Evolutionary conservation across 2,888 invertebrate species (phyloP), one percentile per base, ranked within the genome.

Genomic region (Pyrochroa serraticornis): DNA sequence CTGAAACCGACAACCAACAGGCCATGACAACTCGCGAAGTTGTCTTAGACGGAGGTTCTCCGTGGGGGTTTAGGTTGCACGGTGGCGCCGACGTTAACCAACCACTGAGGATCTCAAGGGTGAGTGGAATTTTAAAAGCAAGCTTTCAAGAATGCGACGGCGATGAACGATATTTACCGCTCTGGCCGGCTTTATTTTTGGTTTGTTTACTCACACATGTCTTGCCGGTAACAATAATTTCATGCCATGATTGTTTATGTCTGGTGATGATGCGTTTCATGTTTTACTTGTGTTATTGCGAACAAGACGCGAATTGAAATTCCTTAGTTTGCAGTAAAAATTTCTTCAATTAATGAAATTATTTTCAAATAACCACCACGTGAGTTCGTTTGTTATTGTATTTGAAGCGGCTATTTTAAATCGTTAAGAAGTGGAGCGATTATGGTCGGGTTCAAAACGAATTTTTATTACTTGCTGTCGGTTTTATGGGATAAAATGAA

Each of bases 61-160:
- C 93, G 68, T 93, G 93, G 93, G 93, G 93, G 73, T 93, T 93
- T 82, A 88, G 93, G 66, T 89, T 93, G 87, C 89, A 91, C 79
- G 93, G 93, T 65, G 93, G 93, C 64, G 85, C 83, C 71, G 92
- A 93, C 80, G 85, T 86, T 70, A 87, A 88, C 75, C 89, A 89
- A 78, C 90, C 90, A 58, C 83, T 93, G 60, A 85, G 87, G 77
- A 90, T 93, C 79, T 89, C 90, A 49, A 86, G 90, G 85, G 91
- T 91, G 81, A 83, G 88, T 84, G 7, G n/a, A 7, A 32, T 33
- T 35, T 35, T 35, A 6, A 10, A 3, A 2, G n/a, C 10, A 6
- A 9, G 35, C 35, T n/a, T 35, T 35, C 35, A 8, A 14, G 22
- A 13, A 3, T 39, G 39, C 39, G 3, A 2, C 32, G 36, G 36